A percentile compares a stretch with the other conserved stretches of the same genome.
Conservation (phyloP, 2,113 vertebrate genomes). For the Hydropotes inermis region DNA sequence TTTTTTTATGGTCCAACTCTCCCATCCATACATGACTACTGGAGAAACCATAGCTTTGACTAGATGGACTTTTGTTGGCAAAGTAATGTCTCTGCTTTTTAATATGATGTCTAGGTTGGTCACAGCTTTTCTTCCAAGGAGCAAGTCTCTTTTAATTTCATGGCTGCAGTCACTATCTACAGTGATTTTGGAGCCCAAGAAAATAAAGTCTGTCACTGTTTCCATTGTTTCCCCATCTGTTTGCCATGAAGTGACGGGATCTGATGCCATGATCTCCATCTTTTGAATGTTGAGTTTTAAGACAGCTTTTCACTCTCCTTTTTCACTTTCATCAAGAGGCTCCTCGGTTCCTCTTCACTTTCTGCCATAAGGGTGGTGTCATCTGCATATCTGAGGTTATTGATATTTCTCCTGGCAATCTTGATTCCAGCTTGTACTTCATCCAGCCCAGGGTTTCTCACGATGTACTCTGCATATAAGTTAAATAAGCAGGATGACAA, state of each 20-base stretch:
- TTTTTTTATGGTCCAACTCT: neutral
- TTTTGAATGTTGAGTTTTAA: neutral
- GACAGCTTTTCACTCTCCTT: neutral
- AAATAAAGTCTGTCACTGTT: neutral
- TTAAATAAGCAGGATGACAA: neutral
- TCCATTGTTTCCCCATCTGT: neutral
- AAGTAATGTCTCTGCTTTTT: neutral
- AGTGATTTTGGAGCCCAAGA: neutral
- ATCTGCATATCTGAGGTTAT: neutral
- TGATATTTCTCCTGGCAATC: neutral
- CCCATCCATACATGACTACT: neutral
- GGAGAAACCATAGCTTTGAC: neutral
- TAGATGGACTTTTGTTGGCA: neutral
- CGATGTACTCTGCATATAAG: neutral
- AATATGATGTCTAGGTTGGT: neutral
- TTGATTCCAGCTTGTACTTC: neutral
- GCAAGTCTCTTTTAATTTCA: neutral
- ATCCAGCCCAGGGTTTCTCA: neutral
- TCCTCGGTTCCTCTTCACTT: neutral
- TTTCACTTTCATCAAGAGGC: neutral
- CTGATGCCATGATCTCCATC: neutral
- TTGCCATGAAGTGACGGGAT: neutral
- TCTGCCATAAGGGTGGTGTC: neutral
- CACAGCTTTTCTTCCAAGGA: neutral
- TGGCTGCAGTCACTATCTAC: neutral